These are phyloP conservation scores for Sebastes nivosus DNA, from an alignment of 2,797 vertebrate genomes.

Conservation along the genomic window DNA sequence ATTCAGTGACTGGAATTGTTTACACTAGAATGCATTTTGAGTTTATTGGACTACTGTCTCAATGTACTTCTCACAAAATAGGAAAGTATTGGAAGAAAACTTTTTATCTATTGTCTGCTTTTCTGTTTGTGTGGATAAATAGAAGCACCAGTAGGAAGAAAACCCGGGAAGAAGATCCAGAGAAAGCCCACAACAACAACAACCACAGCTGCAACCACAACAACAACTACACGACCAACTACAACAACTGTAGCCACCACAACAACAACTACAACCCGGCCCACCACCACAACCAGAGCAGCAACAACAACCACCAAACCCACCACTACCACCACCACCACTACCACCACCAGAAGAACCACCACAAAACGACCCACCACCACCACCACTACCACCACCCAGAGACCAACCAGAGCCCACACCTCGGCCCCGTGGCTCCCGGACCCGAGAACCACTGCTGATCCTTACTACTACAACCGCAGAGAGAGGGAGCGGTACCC, in stretches of 20 bases:
- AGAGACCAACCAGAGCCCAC: constrained; percentile 79
- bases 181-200: constrained; percentile 70
- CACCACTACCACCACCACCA: constrained; percentile 67
- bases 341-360: constrained; percentile 70
- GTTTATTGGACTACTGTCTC: neutral
- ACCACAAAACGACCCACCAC: constrained; percentile 65
- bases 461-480: constrained; percentile 81
- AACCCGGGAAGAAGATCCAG: constrained; percentile 67
- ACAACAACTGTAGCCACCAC: constrained; percentile 51
- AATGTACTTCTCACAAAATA: neutral
- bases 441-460: constrained; percentile 71
- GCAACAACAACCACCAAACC: constrained; percentile 69
- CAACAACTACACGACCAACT: constrained; percentile 58
- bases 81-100: neutral
- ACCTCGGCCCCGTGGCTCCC: constrained; percentile 72
- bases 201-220: constrained; percentile 50
- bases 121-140: constrained; percentile 6
- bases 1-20: neutral
- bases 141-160: constrained; percentile 67
- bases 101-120: neutral
- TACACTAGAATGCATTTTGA: neutral
- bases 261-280: constrained; percentile 33
- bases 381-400: constrained; percentile 79
- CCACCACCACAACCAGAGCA: constrained; percentile 52
- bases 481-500: constrained; percentile 78